Evolutionary conservation across 2,113 vertebrate genomes (phyloP).

Genomic region (Uria aalge): DNA sequence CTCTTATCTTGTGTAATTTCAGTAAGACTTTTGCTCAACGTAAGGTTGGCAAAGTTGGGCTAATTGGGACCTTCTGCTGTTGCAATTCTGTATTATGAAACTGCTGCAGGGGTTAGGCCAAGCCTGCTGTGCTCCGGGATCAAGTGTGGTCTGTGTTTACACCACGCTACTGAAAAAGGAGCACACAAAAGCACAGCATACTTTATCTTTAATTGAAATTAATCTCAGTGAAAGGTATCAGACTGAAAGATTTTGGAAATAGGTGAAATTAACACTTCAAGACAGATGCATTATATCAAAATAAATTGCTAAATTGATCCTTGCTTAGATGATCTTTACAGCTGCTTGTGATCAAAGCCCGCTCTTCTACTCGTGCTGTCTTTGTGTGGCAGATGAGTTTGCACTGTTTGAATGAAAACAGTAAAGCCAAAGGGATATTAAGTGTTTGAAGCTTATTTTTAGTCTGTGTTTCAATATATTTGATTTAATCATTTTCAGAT

Average conservation of each 20-base stretch:
- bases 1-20: not conserved
- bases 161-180: fast-evolving
- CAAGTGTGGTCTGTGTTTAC: not conserved
- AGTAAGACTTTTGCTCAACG: not conserved
- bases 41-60: not conserved
- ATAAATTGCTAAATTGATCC: not conserved
- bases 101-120: not conserved
- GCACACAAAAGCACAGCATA: fast-evolving
- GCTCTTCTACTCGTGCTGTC: not conserved
- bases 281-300: not conserved
- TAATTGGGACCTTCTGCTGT: not conserved
- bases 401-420: not conserved
- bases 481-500: not conserved
- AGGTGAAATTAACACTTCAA: not conserved
- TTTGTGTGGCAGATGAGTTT: not conserved
- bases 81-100: constrained; percentile 8
- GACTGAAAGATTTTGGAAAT: not conserved
- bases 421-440: not conserved
- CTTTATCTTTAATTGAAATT: not conserved
- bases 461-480: not conserved
- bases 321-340: not conserved
- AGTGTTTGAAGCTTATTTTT: constrained; percentile 1
- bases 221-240: not conserved
- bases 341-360: constrained; percentile 23
- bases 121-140: not conserved